phyloP scores from a whole-genome alignment of 1,140 invertebrate genomes.

The Augochlora pura region DNA sequence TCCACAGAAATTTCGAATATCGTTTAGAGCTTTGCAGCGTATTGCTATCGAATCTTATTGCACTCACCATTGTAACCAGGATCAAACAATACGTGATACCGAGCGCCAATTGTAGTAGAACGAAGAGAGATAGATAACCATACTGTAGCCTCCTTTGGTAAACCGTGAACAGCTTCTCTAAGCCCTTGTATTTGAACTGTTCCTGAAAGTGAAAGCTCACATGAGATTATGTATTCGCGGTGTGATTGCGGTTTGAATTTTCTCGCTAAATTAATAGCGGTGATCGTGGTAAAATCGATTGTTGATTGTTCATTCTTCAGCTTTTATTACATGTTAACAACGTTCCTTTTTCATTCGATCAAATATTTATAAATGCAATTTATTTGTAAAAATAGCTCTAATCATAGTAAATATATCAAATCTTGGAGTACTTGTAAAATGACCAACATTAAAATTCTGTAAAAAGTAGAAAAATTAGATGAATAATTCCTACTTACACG shows the following conservation, averaged over 20 bases:
- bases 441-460: too few species aligned
- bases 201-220: slow-evolving; percentile 81
- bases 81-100: slow-evolving; percentile 83
- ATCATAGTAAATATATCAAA: too few species aligned
- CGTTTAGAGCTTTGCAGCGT: too few species aligned
- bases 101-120: slow-evolving; percentile 85
- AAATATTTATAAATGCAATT: too few species aligned
- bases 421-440: too few species aligned
- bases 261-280: slow-evolving; percentile 2
- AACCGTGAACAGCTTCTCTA: slow-evolving; percentile 86
- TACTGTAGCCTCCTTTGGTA: slow-evolving; percentile 89
- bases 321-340: not conserved
- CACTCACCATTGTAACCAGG: slow-evolving; percentile 81
- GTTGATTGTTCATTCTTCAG: not conserved
- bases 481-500: too few species aligned
- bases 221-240: slow-evolving; percentile 45
- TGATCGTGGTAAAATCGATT: not conserved
- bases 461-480: too few species aligned
- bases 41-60: not conserved
- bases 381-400: too few species aligned
- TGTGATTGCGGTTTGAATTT: slow-evolving; percentile 30
- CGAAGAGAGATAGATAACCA: slow-evolving; percentile 88
- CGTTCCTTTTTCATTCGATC: not conserved
- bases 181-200: slow-evolving; percentile 86
- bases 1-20: too few species aligned